These are phyloP conservation scores for Bambusicola thoracicus DNA, from an alignment of 2,113 vertebrate genomes.

Conservation along the genomic window DNA sequence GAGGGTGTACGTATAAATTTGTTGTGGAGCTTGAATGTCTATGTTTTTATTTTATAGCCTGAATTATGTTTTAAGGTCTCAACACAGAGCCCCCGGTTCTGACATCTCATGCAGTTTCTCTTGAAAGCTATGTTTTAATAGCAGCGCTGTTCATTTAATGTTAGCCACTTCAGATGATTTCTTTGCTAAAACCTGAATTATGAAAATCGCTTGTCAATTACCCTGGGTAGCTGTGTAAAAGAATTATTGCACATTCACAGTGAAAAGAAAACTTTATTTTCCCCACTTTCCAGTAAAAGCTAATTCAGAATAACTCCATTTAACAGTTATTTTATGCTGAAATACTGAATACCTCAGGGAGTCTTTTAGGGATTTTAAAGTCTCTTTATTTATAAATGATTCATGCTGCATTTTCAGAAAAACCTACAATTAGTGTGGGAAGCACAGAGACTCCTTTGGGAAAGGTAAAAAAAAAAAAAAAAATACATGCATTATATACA, in stretches of 20 bases:
- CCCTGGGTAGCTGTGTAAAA: conserved; percentile 80
- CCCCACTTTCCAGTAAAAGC: conserved; percentile 87
- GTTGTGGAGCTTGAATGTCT: neutral
- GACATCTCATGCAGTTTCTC: conserved; percentile 29
- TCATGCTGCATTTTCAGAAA: conserved; percentile 90
- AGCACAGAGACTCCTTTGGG: conserved; percentile 84
- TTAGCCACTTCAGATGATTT: conserved; percentile 69
- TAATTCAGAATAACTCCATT: conserved; percentile 89
- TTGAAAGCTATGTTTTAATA: conserved; percentile 63
- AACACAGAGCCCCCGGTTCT: conserved; percentile 35
- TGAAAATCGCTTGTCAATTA: conserved; percentile 82
- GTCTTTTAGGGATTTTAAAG: conserved; percentile 89
- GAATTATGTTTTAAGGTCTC: conserved; percentile 58
- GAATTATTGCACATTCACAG: conserved; percentile 81
- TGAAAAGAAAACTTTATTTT: conserved; percentile 86
- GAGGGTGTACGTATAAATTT: conserved; percentile 17
- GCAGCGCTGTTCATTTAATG: conserved; percentile 43
- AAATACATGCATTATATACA: conserved; percentile 65
- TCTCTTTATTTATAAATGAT: conserved; percentile 91
- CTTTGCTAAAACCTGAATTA: conserved; percentile 81
- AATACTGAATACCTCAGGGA: conserved; percentile 85
- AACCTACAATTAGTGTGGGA: conserved; percentile 91
- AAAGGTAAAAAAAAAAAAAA: conserved; percentile 76
- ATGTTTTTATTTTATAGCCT: conserved; percentile 46
- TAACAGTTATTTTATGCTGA: conserved; percentile 89